These are phyloP conservation scores for Trematocara unimaculatum DNA, from an alignment of 2,113 vertebrate species.

Conservation along the genomic window DNA sequence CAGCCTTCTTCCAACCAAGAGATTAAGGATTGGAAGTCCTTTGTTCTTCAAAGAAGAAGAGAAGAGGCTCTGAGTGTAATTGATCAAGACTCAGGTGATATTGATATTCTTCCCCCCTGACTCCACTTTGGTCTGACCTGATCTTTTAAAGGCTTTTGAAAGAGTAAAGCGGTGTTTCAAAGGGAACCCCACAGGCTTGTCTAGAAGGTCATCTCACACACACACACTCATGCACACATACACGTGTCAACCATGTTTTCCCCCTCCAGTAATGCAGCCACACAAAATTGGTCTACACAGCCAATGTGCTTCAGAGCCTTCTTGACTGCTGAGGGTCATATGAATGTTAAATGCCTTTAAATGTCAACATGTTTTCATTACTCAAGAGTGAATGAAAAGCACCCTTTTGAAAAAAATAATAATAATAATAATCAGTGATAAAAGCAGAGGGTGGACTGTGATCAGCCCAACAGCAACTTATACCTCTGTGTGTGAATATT, in stretches of 20 bases:
- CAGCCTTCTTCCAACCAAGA: not conserved
- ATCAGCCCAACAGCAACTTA: not conserved
- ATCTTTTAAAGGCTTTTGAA: slow-evolving; percentile 30
- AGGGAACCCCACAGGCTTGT: not conserved
- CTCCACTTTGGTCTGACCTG: slow-evolving; percentile 16
- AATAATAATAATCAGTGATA: not conserved
- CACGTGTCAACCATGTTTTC: not conserved
- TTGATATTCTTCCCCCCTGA: slow-evolving; percentile 22
- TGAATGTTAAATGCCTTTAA: slow-evolving; percentile 53
- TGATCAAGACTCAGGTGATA: slow-evolving; percentile 20
- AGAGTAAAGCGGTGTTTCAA: slow-evolving; percentile 3
- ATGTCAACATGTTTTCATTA: slow-evolving; percentile 46
- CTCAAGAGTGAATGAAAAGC: not conserved
- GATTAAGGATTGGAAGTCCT: not conserved
- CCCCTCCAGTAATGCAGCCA: not conserved
- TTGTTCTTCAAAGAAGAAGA: not conserved
- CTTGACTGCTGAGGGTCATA: slow-evolving; percentile 28
- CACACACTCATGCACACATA: accelerated
- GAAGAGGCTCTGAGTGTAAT: not conserved
- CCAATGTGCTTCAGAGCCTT: slow-evolving; percentile 10
- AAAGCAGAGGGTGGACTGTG: not conserved
- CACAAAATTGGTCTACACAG: not conserved
- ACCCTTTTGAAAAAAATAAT: not conserved
- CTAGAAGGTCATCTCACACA: not conserved
- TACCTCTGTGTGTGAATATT: not conserved